These are phyloP conservation scores for Brachypalpus laphriformis DNA, from an alignment of 2,888 invertebrate genomes.

Conservation along the genomic window DNA sequence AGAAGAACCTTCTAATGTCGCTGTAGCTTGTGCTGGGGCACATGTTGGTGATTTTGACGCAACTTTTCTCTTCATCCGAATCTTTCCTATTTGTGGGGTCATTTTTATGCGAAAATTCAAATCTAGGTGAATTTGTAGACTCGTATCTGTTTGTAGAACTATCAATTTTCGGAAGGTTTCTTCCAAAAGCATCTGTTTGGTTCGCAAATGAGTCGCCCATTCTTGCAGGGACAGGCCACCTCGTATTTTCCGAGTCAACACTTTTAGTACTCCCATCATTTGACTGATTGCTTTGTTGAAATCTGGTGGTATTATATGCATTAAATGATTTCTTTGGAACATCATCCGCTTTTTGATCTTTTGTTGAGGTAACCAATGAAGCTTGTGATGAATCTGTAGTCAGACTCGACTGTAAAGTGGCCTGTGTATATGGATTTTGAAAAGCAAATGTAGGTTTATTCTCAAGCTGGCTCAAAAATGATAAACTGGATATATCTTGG, in stretches of 20 bases:
- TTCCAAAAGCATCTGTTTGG: slow-evolving; percentile 56
- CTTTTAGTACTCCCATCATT: not conserved
- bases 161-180: slow-evolving; percentile 52
- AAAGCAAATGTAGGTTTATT: slow-evolving; percentile 74
- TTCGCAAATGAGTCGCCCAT: not conserved
- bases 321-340: slow-evolving; percentile 12
- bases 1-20: slow-evolving; percentile 92
- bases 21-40: slow-evolving; percentile 90
- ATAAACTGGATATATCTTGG: slow-evolving; percentile 39
- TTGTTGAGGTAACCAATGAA: not conserved
- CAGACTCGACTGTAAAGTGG: slow-evolving; percentile 49
- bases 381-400: slow-evolving; percentile 57
- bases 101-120: slow-evolving; percentile 54
- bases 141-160: not conserved
- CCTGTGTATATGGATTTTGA: slow-evolving; percentile 77
- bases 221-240: not conserved
- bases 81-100: slow-evolving; percentile 40
- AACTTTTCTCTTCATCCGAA: slow-evolving; percentile 79
- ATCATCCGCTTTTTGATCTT: slow-evolving; percentile 19
- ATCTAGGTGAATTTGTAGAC: slow-evolving; percentile 7
- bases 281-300: slow-evolving; percentile 10
- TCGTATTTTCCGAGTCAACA: not conserved
- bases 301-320: slow-evolving; percentile 26
- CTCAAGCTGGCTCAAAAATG: slow-evolving; percentile 58
- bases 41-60: slow-evolving; percentile 89